Evolutionary conservation across 2,797 vertebrate species (phyloP).

Genomic region (Triplophysa bombifrons): DNA sequence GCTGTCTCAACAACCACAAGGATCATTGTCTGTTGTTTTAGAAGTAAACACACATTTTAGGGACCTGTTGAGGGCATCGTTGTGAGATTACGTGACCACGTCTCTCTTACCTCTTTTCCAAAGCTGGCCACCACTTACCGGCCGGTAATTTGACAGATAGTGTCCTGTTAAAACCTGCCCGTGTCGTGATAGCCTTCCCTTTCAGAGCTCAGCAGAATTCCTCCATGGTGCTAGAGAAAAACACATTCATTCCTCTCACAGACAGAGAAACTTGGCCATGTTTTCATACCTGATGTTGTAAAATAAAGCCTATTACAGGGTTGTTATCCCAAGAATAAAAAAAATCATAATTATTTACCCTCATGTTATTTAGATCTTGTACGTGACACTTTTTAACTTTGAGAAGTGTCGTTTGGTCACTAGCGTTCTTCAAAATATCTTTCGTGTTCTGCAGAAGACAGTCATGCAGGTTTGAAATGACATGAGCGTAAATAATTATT

Average conservation of each 20-base stretch:
- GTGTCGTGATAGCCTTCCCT: slow-evolving; percentile 22
- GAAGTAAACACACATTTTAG: neutral
- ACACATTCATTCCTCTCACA: slow-evolving; percentile 29
- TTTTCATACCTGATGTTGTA: slow-evolving; percentile 29
- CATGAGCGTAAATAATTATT: no score
- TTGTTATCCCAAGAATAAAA: no score
- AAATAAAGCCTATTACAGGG: slow-evolving; percentile 18
- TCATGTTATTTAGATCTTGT: no score
- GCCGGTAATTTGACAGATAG: neutral
- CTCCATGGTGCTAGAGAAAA: slow-evolving; percentile 22
- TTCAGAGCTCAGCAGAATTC: slow-evolving; percentile 25
- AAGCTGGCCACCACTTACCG: neutral
- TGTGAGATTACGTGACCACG: neutral
- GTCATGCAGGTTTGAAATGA: no score
- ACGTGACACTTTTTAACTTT: no score
- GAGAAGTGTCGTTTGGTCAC: no score
- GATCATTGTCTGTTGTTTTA: neutral
- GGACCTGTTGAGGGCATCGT: neutral
- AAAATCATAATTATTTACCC: no score
- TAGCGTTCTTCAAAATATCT: no score
- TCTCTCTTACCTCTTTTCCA: neutral
- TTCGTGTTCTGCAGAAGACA: no score
- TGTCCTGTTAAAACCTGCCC: slow-evolving; percentile 20
- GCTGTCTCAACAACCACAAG: no score
- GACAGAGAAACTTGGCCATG: slow-evolving; percentile 34